A percentile compares a stretch with the other conserved stretches of the same genome.
Conservation (phyloP, 2,888 invertebrate species). For the Ceramica pisi region DNA sequence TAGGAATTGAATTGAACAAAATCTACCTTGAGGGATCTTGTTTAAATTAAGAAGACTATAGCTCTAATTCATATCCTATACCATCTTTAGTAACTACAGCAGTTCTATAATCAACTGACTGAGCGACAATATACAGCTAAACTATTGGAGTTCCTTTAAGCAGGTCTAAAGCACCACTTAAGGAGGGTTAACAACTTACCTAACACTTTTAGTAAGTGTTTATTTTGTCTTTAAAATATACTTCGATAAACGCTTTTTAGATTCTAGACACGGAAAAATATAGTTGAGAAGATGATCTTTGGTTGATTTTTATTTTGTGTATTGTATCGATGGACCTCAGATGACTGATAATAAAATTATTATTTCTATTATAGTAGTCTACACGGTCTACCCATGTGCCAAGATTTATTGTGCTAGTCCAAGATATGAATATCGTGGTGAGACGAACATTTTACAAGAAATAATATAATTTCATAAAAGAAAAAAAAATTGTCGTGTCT, state of each 20-base stretch:
- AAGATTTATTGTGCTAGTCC: too few relatives aligned
- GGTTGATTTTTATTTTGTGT: too few relatives aligned
- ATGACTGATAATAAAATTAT: too few relatives aligned
- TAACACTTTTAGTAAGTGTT: neutral
- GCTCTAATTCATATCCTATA: neutral
- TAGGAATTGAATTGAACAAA: slow-evolving; percentile 7
- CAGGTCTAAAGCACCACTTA: neutral
- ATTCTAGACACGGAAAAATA: neutral
- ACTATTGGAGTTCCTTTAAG: neutral
- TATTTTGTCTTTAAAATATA: neutral
- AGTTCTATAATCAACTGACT: neutral
- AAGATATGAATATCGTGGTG: neutral
- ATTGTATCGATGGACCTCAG: too few relatives aligned
- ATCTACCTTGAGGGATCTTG: neutral
- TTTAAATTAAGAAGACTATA: neutral
- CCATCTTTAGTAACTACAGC: slow-evolving; percentile 1
- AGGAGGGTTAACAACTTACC: neutral
- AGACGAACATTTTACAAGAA: neutral
- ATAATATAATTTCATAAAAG: slow-evolving; percentile 5
- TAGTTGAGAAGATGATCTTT: neutral
- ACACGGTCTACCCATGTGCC: too few relatives aligned
- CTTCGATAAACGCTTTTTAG: neutral
- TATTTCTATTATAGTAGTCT: too few relatives aligned
- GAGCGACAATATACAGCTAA: neutral
- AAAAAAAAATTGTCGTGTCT: neutral